A percentile compares a stretch with the other conserved stretches of the same genome.
These are phyloP conservation scores for Lemur catta DNA, from an alignment of 2,797 vertebrate species.

Conservation along the genomic window DNA sequence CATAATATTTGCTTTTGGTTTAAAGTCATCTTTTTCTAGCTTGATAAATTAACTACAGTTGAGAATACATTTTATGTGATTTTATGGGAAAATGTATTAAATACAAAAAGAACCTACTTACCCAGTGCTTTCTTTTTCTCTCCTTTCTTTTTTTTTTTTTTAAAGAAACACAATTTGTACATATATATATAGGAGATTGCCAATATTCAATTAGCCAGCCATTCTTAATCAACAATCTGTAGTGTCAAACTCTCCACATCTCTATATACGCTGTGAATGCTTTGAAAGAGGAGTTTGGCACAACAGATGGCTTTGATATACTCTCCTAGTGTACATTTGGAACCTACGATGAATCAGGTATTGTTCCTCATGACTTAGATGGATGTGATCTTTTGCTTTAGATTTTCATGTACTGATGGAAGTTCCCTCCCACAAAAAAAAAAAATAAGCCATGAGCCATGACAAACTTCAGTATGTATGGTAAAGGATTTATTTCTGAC, in stretches of 20 bases:
- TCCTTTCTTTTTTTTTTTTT: neutral
- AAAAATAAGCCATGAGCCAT: neutral
- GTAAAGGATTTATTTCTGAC: neutral
- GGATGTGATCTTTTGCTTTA: neutral
- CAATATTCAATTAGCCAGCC: neutral
- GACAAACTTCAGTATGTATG: neutral
- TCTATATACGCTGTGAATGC: neutral
- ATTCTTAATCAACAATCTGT: neutral
- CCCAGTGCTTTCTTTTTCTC: neutral
- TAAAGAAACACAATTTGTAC: neutral
- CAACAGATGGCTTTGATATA: neutral
- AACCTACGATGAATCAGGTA: neutral
- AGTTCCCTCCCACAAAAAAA: neutral
- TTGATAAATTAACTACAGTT: neutral
- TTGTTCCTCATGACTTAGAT: neutral
- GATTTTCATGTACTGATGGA: neutral
- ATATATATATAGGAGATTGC: neutral
- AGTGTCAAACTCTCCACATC: neutral
- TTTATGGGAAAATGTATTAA: neutral
- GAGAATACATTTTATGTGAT: neutral
- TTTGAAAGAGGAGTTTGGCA: neutral
- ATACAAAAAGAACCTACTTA: neutral
- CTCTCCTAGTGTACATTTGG: neutral
- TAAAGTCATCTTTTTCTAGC: neutral
- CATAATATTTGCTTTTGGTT: neutral